Base-by-base conservation (phyloP, 2,888 invertebrate species). In the Lepidonotus clava region DNA sequence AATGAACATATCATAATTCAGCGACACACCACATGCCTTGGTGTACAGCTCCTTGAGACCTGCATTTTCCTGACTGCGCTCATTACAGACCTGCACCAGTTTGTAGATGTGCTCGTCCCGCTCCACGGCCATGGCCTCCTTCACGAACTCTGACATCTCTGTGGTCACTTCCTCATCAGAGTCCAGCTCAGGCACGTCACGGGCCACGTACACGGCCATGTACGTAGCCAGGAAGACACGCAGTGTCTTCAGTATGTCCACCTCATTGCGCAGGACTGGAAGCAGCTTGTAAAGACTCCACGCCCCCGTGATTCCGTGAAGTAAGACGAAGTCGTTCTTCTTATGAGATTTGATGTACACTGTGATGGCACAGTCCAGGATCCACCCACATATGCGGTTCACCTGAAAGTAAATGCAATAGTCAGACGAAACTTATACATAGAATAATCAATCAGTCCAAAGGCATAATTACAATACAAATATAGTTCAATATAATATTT, bases 71-170 rank as follows among this genome's bases (percentile, higher is more conserved):
- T 71, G 34, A 38, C 18, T 34, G 21, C 71, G 71, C 21, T 71
- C 71, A 21, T 36, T 14, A 24, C 71, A 71, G 36, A 71, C 71
- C 71, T 71, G 71, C 36, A 71, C 36, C 36, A 71, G 71, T n/a
- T 71, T 71, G 38, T 71, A 71, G 36, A 71, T 71, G 21, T 71
- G 71, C 38, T 71, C 71, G 36, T 71, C 38, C 4, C 71, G 71
- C 1, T 36, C 21, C 36, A 5, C 38, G 21, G 21, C 2, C 8
- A 71, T 36, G 24, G 36, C n/a, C 71, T 71, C 71, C 36, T 34
- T 38, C 21, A 71, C 24, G 1, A 71, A 36, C 71, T 71, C 36
- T 21, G 71, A 38, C 14, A 71, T 36, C 18, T 38, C 38, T 18
- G 14, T 38, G n/a, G 14, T 18, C 36, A 71, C 36, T 21, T 6